A percentile compares a stretch with the other conserved stretches of the same genome.
Evolutionary conservation across 2,113 vertebrate genomes (phyloP).

Genomic region (Silurus meridionalis): DNA sequence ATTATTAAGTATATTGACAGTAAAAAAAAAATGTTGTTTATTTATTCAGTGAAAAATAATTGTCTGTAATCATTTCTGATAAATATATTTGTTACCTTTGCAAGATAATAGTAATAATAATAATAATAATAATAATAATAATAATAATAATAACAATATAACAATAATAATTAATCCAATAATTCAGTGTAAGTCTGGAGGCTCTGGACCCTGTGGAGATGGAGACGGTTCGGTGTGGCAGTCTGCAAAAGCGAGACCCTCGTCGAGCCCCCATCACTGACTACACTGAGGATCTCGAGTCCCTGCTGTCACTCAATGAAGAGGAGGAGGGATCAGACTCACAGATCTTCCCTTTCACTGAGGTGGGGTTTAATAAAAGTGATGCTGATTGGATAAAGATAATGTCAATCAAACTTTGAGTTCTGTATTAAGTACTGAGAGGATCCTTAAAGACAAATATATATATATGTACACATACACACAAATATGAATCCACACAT

Average conservation of each 20-base stretch:
- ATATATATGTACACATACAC: not conserved
- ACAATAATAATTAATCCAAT: not conserved
- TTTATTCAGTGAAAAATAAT: not conserved
- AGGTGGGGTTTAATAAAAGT: conserved; percentile 42
- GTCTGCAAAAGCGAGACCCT: conserved; percentile 50
- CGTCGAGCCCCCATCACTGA: conserved; percentile 56
- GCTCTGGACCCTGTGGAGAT: conserved; percentile 50
- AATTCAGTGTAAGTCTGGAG: conserved; percentile 55
- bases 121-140: not conserved
- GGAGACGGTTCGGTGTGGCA: conserved; percentile 45
- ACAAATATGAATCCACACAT: not conserved
- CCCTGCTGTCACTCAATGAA: conserved; percentile 59
- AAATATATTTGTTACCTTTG: not conserved
- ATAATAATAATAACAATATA: not conserved
- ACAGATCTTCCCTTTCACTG: conserved; percentile 38
- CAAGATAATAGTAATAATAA: not conserved
- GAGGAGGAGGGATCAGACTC: conserved; percentile 49
- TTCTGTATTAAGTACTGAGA: not conserved
- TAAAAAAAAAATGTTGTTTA: too few relatives aligned
- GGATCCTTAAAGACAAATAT: not conserved
- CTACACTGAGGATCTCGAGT: conserved; percentile 48
- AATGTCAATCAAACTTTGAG: not conserved
- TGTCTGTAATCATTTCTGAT: not conserved
- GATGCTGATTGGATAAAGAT: not conserved
- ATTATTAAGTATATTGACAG: not conserved